These are phyloP conservation scores for Erpetoichthys calabaricus DNA, from an alignment of 2,797 vertebrate genomes.

Conservation along the genomic window DNA sequence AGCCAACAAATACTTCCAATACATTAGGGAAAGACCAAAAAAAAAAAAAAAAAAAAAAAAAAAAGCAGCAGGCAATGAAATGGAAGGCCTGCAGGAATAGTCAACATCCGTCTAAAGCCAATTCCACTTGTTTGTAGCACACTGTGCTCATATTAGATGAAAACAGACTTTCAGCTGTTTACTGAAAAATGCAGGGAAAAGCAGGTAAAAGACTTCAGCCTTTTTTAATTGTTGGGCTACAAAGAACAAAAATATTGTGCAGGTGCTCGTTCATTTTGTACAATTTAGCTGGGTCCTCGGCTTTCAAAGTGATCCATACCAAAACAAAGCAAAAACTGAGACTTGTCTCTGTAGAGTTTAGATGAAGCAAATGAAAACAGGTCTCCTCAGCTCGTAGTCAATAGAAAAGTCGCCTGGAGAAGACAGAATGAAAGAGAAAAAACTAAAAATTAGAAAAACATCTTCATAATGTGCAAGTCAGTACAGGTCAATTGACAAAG, in stretches of 20 bases:
- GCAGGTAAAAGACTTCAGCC: constrained; percentile 70
- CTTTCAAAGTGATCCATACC: constrained; percentile 29
- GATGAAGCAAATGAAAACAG: constrained; percentile 10
- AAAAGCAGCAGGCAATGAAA: constrained; percentile 60
- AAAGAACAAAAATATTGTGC: constrained; percentile 48
- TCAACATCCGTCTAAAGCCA: constrained; percentile 57
- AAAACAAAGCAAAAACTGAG: constrained; percentile 11
- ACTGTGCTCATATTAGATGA: constrained; percentile 76
- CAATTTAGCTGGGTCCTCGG: constrained; percentile 58
- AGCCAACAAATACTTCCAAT: constrained; percentile 47
- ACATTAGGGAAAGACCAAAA: constrained; percentile 43
- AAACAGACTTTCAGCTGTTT: constrained; percentile 72
- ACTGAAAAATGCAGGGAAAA: constrained; percentile 73
- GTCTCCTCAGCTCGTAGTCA: neutral
- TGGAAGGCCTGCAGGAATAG: constrained; percentile 49
- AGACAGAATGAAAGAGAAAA: too few relatives aligned
- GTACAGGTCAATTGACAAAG: too few relatives aligned
- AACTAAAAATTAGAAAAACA: too few relatives aligned
- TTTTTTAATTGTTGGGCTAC: constrained; percentile 50
- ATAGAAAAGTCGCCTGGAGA: too few relatives aligned
- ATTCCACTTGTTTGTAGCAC: constrained; percentile 68
- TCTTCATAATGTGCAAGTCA: too few relatives aligned
- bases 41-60: constrained; percentile 55
- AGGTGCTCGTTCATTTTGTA: constrained; percentile 25
- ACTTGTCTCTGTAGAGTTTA: constrained; percentile 15